These are phyloP conservation scores for Epizoanthus rinbou DNA, from an alignment of 92 coral and sea anemone species.

Conservation along the genomic window DNA sequence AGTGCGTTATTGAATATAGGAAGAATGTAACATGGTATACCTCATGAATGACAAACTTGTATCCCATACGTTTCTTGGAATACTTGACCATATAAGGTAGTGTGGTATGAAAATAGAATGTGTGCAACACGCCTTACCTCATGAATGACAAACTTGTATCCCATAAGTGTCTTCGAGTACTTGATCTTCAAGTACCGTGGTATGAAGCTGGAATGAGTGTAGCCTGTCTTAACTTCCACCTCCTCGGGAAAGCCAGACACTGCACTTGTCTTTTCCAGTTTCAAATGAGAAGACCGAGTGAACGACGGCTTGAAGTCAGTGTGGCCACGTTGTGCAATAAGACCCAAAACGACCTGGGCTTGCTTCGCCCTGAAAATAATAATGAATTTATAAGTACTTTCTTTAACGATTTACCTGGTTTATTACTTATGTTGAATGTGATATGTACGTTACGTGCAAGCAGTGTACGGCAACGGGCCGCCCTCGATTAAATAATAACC, in stretches of 20 bases:
- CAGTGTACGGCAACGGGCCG: background rate
- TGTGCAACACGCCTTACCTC: constrained; percentile 55
- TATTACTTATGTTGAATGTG: background rate
- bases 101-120: constrained; percentile 49
- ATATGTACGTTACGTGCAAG: background rate
- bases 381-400: background rate
- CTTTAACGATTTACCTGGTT: no score
- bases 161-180: constrained; percentile 43
- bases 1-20: no score
- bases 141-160: constrained; percentile 34
- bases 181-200: constrained; percentile 58
- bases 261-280: constrained; percentile 11
- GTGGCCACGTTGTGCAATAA: constrained; percentile 6
- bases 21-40: constrained; percentile 47
- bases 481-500: no score
- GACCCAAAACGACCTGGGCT: background rate
- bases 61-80: constrained; percentile 16
- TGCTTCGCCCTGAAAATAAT: background rate
- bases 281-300: background rate
- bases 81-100: constrained; percentile 50
- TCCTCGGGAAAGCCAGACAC: constrained; percentile 28
- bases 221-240: constrained; percentile 32
- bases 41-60: constrained; percentile 47
- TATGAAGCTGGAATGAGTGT: constrained; percentile 51
- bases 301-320: constrained; percentile 19